Evolutionary conservation across 92 coral and sea anemone genomes (phyloP).

Genomic region (Umimayanthus kanabou): DNA sequence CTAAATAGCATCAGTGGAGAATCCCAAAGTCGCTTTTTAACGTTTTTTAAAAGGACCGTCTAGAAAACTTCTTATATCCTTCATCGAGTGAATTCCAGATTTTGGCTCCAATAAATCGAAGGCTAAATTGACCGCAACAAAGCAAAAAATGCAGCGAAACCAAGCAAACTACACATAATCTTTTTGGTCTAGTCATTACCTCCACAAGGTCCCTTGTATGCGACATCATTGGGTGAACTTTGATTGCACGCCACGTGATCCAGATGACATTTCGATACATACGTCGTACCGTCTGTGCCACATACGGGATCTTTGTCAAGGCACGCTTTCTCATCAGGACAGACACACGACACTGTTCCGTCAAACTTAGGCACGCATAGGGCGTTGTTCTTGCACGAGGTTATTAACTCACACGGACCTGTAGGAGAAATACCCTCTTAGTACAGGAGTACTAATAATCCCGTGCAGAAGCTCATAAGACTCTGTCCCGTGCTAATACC

Average conservation of each 20-base stretch:
- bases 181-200: constrained; percentile 12
- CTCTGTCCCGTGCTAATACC: too few relatives aligned
- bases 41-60: too few relatives aligned
- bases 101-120: too few relatives aligned
- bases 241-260: constrained; percentile 64
- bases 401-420: constrained; percentile 85
- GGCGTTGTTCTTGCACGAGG: constrained; percentile 72
- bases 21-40: too few relatives aligned
- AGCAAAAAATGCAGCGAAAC: neutral
- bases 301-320: constrained; percentile 78
- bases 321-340: constrained; percentile 71
- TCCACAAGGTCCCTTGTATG: constrained; percentile 77
- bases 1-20: too few relatives aligned
- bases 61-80: too few relatives aligned
- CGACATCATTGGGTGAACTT: constrained; percentile 26
- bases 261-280: constrained; percentile 62
- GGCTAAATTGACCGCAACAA: too few relatives aligned
- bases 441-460: neutral
- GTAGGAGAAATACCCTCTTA: neutral
- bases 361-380: constrained; percentile 75
- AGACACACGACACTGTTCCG: constrained; percentile 83
- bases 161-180: too few relatives aligned
- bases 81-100: too few relatives aligned
- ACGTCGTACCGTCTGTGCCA: constrained; percentile 72
- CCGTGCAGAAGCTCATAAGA: too few relatives aligned